Evolutionary conservation across 2,888 invertebrate genomes (phyloP).

Genomic region (Eristalis pertinax): DNA sequence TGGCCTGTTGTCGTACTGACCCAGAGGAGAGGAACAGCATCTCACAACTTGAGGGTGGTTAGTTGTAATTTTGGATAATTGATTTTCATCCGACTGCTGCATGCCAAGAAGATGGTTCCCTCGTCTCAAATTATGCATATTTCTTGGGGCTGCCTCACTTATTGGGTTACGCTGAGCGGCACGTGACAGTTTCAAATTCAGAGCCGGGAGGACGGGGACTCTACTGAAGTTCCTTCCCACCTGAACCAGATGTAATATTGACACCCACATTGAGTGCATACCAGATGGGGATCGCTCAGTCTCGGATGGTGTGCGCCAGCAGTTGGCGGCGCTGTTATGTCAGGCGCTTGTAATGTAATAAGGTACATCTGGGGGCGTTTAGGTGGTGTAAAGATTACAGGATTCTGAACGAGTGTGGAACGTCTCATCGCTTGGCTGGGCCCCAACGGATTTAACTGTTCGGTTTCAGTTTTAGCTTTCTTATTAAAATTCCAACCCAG

Average conservation of each 20-base stretch:
- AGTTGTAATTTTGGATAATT: slow-evolving; percentile 14
- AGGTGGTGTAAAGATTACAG: background rate
- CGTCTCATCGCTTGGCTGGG: background rate
- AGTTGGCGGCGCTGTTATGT: too few relatives aligned
- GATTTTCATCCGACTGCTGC: slow-evolving; percentile 2
- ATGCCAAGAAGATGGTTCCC: background rate
- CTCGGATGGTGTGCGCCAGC: background rate
- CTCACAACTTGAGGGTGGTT: too few relatives aligned
- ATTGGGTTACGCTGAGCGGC: background rate
- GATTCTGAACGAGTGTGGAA: background rate
- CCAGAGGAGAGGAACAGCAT: background rate
- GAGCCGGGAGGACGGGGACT: background rate
- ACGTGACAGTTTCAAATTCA: slow-evolving; percentile 19
- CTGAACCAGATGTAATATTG: background rate
- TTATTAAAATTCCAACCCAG: background rate
- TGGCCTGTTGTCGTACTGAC: background rate
- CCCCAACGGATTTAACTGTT: background rate
- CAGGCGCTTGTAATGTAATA: background rate
- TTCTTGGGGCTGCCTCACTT: background rate
- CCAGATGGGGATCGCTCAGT: background rate
- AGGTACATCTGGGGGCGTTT: background rate
- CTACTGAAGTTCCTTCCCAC: slow-evolving; percentile 2
- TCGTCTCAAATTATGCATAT: background rate
- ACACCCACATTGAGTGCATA: background rate
- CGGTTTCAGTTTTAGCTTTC: background rate